A percentile compares a stretch with the other conserved stretches of the same genome.
Conservation (phyloP, 2,888 invertebrate species). For the Macrosiphum euphorbiae region DNA sequence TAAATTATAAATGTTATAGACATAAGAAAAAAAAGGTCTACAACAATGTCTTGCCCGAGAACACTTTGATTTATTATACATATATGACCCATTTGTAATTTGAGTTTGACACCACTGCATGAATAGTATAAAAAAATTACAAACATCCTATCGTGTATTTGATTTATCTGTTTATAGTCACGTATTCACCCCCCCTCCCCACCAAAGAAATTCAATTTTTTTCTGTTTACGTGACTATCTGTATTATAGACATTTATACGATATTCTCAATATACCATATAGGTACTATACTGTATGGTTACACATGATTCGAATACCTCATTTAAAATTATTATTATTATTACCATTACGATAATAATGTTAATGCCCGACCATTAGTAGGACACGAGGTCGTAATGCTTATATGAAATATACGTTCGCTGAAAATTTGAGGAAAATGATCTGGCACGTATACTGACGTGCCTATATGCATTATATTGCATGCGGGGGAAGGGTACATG, state of each 20-base stretch:
- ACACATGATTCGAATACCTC: background rate
- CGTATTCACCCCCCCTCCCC: background rate
- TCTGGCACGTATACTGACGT: background rate
- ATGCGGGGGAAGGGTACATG: background rate
- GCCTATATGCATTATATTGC: background rate
- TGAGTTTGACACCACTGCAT: too few species aligned
- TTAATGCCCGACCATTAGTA: background rate
- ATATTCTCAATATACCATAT: background rate
- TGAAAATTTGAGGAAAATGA: background rate
- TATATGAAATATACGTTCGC: background rate
- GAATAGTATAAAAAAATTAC: background rate
- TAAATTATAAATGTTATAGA: too few species aligned
- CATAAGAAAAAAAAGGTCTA: too few species aligned
- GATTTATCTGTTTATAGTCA: background rate
- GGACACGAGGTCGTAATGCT: background rate
- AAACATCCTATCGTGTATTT: background rate
- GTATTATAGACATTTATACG: background rate
- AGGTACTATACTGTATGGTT: too few species aligned
- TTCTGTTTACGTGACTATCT: background rate
- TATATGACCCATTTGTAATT: too few species aligned
- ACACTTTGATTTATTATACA: too few species aligned
- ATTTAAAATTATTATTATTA: background rate
- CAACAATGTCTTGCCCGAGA: too few species aligned
- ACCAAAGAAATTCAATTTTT: background rate
- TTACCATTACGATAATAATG: background rate